Base-by-base conservation (phyloP, 2,888 invertebrate species). In the Melangyna quadrimaculata region DNA sequence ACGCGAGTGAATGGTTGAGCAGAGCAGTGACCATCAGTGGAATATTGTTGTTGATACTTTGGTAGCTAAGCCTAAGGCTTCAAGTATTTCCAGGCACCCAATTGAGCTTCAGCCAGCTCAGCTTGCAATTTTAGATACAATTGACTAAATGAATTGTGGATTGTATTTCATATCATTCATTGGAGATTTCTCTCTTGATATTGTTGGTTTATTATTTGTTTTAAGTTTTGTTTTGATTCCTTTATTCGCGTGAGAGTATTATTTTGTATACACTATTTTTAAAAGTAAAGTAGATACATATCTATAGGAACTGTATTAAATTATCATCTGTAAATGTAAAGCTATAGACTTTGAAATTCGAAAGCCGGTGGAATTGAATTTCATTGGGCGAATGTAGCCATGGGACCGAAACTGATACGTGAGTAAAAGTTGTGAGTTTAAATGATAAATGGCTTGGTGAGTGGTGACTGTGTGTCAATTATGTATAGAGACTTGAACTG, bases 11-110 rank as follows among this genome's bases (percentile, higher is more conserved):
- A 79, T 84, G 84, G 84, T 48, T 1, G 6, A 3, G 1, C 63
- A 79, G 6, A 3, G 1, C 63, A 79, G 79, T 79, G 84, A 59
- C 84, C 84, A 84, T 84, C 84, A 84, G 61, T 75, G 75, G 84
- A 78, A 78, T 9, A 73, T n/a, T 6, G 63, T 45, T 29, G 69
- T 53, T 61, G n/a, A 24, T 4, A 45, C 14, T 51, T 57, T 57
- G 32, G 55, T 37, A 43, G 37, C 22, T 61, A 43, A 69, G 22
- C 6, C 43, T 72, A n/a, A 6, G 12, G 43, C 4, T 24, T 27
- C 48, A 24, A 17, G 32, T n/a, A 19, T 59, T 65, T 55, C 65
- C 71, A 19, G 24, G 45, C n/a, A 71, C 29, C 43, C 12, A 35
- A 19, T 10, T n/a, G n/a, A 63, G 37, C 37, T 29, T 19, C 10